These are phyloP conservation scores for Leucoraja erinaceus DNA, from an alignment of 2,113 vertebrate genomes.

Conservation along the genomic window DNA sequence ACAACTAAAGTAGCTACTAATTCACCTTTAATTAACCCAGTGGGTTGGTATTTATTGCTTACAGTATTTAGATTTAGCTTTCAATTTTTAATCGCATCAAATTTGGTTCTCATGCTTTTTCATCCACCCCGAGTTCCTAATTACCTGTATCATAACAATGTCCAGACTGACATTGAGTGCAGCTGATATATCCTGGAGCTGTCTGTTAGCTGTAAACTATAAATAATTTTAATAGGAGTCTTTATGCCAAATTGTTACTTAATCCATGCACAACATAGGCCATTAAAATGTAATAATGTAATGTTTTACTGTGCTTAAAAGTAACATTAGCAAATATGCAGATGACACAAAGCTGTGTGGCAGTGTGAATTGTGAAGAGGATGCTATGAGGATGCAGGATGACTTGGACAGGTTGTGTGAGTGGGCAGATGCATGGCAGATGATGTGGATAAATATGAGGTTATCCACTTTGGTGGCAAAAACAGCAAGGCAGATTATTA, in stretches of 20 bases:
- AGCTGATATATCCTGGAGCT: not conserved
- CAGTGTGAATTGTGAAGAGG: no score
- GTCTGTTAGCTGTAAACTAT: not conserved
- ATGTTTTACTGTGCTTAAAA: no score
- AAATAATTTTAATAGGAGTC: not conserved
- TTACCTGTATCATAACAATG: constrained; percentile 16
- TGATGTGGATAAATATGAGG: no score
- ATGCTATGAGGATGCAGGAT: no score
- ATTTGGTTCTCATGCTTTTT: not conserved
- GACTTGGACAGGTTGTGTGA: no score
- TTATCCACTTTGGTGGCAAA: no score
- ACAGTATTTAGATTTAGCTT: not conserved
- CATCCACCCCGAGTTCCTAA: not conserved
- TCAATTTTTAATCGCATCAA: not conserved
- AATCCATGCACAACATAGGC: not conserved
- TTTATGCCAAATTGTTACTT: not conserved
- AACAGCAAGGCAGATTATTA: no score
- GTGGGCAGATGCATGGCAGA: no score
- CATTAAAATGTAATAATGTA: not conserved
- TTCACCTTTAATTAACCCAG: not conserved
- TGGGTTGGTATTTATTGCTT: not conserved
- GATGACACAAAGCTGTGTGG: no score
- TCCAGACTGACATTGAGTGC: not conserved
- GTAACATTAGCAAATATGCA: no score
- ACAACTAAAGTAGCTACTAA: not conserved